Evolutionary conservation across 2,113 vertebrate species (phyloP).

Genomic region (Caloenas nicobarica): DNA sequence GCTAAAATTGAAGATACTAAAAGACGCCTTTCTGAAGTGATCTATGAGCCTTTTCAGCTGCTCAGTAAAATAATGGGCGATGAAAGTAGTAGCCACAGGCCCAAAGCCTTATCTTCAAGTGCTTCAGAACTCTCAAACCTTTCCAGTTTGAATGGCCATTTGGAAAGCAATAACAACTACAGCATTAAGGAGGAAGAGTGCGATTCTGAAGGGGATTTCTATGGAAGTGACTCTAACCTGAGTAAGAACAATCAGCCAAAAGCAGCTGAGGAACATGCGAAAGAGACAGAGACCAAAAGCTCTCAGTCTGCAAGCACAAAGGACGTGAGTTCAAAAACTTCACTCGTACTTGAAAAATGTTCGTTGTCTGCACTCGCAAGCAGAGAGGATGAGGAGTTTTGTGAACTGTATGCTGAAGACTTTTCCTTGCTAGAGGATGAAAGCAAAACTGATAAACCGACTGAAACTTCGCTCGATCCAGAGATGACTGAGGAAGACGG

Average conservation of each 20-base stretch:
- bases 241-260: slow-evolving; percentile 60
- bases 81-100: slow-evolving; percentile 86
- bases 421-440: slow-evolving; percentile 87
- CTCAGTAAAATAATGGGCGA: slow-evolving; percentile 98
- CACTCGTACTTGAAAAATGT: slow-evolving; percentile 89
- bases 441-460: slow-evolving; percentile 71
- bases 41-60: slow-evolving; percentile 95
- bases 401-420: slow-evolving; percentile 92
- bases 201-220: slow-evolving; percentile 83
- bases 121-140: slow-evolving; percentile 90
- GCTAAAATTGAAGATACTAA: slow-evolving; percentile 97
- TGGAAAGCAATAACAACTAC: slow-evolving; percentile 91
- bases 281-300: slow-evolving; percentile 39
- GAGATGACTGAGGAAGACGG: slow-evolving; percentile 69
- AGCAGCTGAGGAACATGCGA: slow-evolving; percentile 62
- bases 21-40: slow-evolving; percentile 94
- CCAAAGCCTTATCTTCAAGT: slow-evolving; percentile 94
- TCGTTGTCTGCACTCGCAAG: slow-evolving; percentile 90
- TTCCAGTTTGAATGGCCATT: slow-evolving; percentile 87
- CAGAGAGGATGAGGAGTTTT: slow-evolving; percentile 96
- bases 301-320: slow-evolving; percentile 68
- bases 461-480: slow-evolving; percentile 1
- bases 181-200: slow-evolving; percentile 97
- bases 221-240: slow-evolving; percentile 65
- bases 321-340: slow-evolving; percentile 71